Base-by-base conservation (phyloP, 1,140 invertebrate species). In the Uloborus diversus region DNA sequence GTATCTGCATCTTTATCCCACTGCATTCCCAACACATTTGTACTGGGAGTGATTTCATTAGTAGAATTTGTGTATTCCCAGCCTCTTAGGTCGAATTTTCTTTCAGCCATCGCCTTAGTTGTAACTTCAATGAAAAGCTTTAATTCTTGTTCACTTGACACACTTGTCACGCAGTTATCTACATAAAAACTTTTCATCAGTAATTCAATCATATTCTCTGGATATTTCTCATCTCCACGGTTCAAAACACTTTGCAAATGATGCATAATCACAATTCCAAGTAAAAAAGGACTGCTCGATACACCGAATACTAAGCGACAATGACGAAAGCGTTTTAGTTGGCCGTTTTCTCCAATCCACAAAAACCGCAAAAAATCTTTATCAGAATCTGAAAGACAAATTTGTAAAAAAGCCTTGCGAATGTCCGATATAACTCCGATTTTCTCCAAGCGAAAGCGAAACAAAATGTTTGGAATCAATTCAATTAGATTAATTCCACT, bases 391-490 rank as follows among this genome's bases (percentile, higher is more conserved):
- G 35, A 69, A 28, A 82, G 2, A 32, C 49, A n/a, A 4, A 82
- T 81, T 56, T 70, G 64, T 27, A 81, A 56, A 59, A 83, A 83
- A 35, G 79, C 71, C 30, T 83, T 83, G 14, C 57, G 27, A 53
- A 83, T 78, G 14, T 83, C 71, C 3, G 61, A 33, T 3, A 75
- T 69, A 11, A 83, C 23, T 27, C 20, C 66, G 27, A 42, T 47
- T 56, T 61, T n/a, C 3, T 80, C 5, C 1, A 14, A 14, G 9
- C 64, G 51, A 79, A 83, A 83, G 23, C 27, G 23, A 25, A n/a
- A 13, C 28, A 88, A 51, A 32, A 88, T 79, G 2, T 82, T 47
- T 9, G 86, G 85, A 28, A 81, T 81, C 20, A 33, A 27, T 14
- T 42, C 30, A 17, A 65, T 80, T n/a, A 76, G 33, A 53, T 71